Base-by-base conservation (phyloP, 2,113 vertebrate genomes). In the Chitala chitala region DNA sequence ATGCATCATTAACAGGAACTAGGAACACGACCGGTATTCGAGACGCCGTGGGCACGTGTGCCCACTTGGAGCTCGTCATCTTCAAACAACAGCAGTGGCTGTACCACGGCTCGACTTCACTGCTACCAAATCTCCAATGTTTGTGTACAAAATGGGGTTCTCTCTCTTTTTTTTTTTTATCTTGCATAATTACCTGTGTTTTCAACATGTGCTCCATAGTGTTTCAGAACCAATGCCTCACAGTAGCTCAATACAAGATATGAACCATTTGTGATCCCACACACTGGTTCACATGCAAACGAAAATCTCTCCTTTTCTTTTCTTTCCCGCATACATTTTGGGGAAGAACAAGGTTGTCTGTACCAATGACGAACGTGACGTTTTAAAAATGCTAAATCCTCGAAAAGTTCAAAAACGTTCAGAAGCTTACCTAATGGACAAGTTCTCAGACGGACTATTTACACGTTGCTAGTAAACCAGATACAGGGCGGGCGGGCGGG, bases 221-320 rank as follows among this genome's bases (percentile, higher is more conserved):
- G 55, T 51, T 31, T 83, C 42, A 61, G 73, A 80, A 69, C 22
- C 81, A 82, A 84, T 71, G 83, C 76, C 81, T 76, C 65, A 69
- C 51, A 40, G 65, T 64, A 64, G 31, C 69, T 51, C 42, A 75
- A 78, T 75, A 81, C 59, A 58, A 78, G 76, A 71, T 86, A 83
- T 82, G 76, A 89, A 88, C 86, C 88, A 13, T 44, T 40, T 38
- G 22, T 20, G 44, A 56, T 15, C 53, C 63, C 38, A 69, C 33
- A 69, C 64, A 68, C 51, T 58, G 73, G 64, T 78, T 81, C 82
- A 85, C 88, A 90, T 90, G 88, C 88, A 90, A 86, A 81, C 69
- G 12, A 85, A 78, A 78, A 77, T 77, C 71, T 73, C 79, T 26
- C 50, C 69, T 74, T 76, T 38, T 4, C 48, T 69, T 72, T 5